Evolutionary conservation across 2,113 vertebrate genomes (phyloP).

Genomic region (Mungos mungo): DNA sequence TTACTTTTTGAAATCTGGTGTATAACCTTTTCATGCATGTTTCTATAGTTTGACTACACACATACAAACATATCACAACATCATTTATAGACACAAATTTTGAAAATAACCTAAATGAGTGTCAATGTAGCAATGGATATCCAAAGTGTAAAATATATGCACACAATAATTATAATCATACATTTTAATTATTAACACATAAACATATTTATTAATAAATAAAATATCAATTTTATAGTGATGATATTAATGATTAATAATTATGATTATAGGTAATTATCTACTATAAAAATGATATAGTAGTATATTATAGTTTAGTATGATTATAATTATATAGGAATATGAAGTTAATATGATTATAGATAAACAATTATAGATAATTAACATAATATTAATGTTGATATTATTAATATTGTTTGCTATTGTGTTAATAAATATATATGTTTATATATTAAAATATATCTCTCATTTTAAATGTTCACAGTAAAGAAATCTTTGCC

Average conservation of each 20-base stretch:
- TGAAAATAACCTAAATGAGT: neutral
- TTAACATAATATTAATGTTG: neutral
- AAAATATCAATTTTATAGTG: neutral
- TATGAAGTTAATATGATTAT: neutral
- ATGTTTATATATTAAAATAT: neutral
- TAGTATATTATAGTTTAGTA: neutral
- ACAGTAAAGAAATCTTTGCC: neutral
- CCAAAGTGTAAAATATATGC: neutral
- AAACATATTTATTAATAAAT: neutral
- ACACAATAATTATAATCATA: neutral
- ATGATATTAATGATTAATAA: neutral
- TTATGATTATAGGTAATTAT: neutral
- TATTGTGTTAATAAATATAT: neutral
- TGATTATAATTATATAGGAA: neutral
- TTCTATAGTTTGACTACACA: neutral
- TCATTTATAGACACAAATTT: neutral
- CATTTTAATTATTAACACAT: neutral
- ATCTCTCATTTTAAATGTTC: neutral
- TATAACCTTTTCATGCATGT: neutral
- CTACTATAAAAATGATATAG: neutral
- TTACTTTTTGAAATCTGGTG: neutral
- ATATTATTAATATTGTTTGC: neutral
- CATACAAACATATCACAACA: neutral
- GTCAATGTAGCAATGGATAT: neutral
- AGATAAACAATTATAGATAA: neutral